phyloP scores from a whole-genome alignment of 2,888 invertebrate genomes.

The Opisthograptis luteolata region DNA sequence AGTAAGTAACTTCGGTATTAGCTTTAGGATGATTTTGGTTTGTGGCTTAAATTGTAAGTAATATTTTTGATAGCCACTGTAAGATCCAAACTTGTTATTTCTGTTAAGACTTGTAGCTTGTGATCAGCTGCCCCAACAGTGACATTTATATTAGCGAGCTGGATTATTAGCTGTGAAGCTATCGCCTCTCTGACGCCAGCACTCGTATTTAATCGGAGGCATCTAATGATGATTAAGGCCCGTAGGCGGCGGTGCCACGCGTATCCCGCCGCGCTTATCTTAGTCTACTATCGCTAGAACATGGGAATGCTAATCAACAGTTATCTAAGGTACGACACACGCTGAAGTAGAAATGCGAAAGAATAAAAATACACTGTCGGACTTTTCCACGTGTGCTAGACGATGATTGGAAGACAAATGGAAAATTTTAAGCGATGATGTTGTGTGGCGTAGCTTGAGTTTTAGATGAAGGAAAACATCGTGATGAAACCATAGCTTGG shows the following conservation, averaged over 20 bases:
- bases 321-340: constrained; percentile 1
- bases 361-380: too few species aligned
- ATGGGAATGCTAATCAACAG: constrained; percentile 59
- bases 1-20: too few species aligned
- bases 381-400: too few species aligned
- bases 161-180: constrained; percentile 23
- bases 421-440: too few species aligned
- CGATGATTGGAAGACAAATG: too few species aligned
- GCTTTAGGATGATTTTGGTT: too few species aligned
- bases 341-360: not conserved
- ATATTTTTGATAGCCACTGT: too few species aligned
- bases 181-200: constrained; percentile 34
- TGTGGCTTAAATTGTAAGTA: too few species aligned
- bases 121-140: not conserved
- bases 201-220: constrained; percentile 50
- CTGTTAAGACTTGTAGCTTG: not conserved
- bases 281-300: constrained; percentile 53
- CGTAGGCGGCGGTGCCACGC: constrained; percentile 53
- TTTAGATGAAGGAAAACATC: too few species aligned
- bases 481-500: too few species aligned
- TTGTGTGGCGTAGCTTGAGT: too few species aligned
- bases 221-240: constrained; percentile 60
- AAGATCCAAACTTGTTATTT: too few species aligned
- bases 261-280: constrained; percentile 63
- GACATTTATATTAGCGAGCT: constrained; percentile 23